Evolutionary conservation across 2,113 vertebrate genomes (phyloP).

Genomic region (Cyanoderma ruficeps): DNA sequence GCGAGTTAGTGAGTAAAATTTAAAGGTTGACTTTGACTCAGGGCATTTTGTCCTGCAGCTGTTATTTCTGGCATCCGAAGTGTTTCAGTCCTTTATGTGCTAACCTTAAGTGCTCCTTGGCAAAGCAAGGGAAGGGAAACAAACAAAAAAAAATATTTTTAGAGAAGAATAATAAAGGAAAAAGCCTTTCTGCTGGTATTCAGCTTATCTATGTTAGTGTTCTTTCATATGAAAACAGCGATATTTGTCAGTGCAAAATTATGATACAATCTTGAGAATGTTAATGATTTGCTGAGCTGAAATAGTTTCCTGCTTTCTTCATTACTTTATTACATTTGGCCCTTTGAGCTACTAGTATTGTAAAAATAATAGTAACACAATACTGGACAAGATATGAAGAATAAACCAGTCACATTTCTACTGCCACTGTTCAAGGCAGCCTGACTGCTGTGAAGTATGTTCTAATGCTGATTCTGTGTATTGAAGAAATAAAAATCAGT

Average conservation of each 20-base stretch:
- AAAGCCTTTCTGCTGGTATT: background rate
- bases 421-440: background rate
- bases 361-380: background rate
- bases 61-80: background rate
- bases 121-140: background rate
- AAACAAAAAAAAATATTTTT: background rate
- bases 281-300: background rate
- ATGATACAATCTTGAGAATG: background rate
- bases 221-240: accelerated
- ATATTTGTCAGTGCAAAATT: background rate
- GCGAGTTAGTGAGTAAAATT: background rate
- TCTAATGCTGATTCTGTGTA: background rate
- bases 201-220: background rate
- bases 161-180: background rate
- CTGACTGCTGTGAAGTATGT: background rate
- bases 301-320: background rate
- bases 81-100: background rate
- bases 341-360: background rate
- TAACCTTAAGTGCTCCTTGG: background rate
- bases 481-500: background rate
- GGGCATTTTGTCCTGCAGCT: background rate
- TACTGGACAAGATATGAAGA: background rate
- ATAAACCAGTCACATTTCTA: background rate
- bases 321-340: background rate
- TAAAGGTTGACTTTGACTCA: background rate